A percentile compares a stretch with the other conserved stretches of the same genome.
These are phyloP conservation scores for Coreius guichenoti DNA, from an alignment of 2,797 vertebrate genomes.

Conservation along the genomic window DNA sequence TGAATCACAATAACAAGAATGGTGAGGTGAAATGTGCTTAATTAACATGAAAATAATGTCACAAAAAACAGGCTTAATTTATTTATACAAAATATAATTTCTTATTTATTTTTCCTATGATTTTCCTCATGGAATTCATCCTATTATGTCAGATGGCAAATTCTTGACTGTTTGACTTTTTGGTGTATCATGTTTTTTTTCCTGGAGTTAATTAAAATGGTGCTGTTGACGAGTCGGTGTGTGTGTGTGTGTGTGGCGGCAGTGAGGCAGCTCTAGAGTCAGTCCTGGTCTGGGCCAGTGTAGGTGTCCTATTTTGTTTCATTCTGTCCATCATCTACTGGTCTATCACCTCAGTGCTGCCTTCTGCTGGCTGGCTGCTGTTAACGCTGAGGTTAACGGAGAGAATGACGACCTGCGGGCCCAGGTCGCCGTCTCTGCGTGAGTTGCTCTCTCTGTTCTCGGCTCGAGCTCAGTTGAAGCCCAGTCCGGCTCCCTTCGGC, in stretches of 20 bases:
- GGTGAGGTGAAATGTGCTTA: background rate
- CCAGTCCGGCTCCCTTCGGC: slow-evolving; percentile 80
- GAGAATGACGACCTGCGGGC: background rate
- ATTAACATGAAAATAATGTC: background rate
- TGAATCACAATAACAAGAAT: background rate
- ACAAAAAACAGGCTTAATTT: background rate
- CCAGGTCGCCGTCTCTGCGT: background rate
- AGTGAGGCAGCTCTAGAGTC: slow-evolving; percentile 31
- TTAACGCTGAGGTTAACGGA: background rate
- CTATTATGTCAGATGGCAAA: background rate
- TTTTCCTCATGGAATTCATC: background rate
- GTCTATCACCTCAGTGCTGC: slow-evolving; percentile 32
- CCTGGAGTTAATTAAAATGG: background rate
- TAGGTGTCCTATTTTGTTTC: background rate
- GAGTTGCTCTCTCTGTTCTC: slow-evolving; percentile 14
- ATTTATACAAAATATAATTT: background rate
- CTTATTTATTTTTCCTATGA: background rate
- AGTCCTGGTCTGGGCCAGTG: background rate
- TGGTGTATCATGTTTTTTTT: background rate
- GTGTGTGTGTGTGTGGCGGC: slow-evolving; percentile 16
- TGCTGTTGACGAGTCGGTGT: background rate
- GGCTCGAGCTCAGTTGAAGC: slow-evolving; percentile 75
- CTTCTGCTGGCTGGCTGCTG: slow-evolving; percentile 26
- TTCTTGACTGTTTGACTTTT: background rate
- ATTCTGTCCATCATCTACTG: background rate